Percentiles rank a stretch among this genome's conserved stretches.
These are phyloP conservation scores for Periophthalmodon schlosseri DNA, from an alignment of 2,113 vertebrate species.

Conservation along the genomic window DNA sequence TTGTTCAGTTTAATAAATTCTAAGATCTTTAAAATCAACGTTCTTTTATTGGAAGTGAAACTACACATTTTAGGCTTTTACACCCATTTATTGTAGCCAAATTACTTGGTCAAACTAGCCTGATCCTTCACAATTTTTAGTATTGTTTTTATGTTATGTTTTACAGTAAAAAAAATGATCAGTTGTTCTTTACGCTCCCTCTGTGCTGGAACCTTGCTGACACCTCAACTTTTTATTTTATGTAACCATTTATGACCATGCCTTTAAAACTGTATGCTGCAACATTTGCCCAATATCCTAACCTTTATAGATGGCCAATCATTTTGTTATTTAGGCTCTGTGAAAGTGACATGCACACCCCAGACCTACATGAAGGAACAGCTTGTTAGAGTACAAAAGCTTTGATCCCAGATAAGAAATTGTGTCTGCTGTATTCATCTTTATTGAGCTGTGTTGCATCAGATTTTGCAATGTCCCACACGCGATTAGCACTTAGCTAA, in stretches of 20 bases:
- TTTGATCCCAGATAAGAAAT: conserved; percentile 26
- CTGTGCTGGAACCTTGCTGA: neutral
- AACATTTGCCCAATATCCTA: neutral
- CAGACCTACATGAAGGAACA: neutral
- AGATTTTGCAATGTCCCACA: conserved; percentile 25
- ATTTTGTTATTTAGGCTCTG: neutral
- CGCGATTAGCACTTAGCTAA: conserved; percentile 29
- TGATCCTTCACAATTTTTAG: no score
- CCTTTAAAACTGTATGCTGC: neutral
- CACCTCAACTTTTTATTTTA: neutral
- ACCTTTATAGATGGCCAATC: neutral
- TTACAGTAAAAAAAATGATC: neutral
- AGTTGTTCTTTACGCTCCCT: neutral
- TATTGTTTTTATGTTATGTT: no score
- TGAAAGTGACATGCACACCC: neutral
- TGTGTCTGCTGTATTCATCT: conserved; percentile 9
- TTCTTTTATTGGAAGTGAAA: no score
- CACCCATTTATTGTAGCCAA: no score
- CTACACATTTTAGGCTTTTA: no score
- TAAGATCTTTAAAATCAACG: no score
- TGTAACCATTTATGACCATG: neutral
- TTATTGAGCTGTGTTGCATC: conserved; percentile 43
- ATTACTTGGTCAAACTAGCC: no score
- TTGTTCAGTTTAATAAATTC: no score
- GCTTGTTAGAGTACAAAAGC: neutral